These are phyloP conservation scores for Himantopus leucocephalus DNA, from an alignment of 2,113 vertebrate genomes.

Conservation along the genomic window DNA sequence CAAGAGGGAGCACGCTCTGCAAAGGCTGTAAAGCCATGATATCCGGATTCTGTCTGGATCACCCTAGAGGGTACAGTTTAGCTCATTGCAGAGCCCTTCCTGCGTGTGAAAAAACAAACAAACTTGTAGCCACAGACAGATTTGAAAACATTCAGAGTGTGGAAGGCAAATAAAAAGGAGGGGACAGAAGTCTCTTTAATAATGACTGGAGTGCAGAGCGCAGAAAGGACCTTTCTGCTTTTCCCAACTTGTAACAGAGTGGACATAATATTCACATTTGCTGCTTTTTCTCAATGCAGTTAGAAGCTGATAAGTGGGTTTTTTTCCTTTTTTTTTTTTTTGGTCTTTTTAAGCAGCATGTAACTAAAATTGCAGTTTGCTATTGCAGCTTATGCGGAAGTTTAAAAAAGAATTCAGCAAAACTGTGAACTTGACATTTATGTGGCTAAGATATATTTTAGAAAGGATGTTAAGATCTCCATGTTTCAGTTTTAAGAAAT, in stretches of 20 bases:
- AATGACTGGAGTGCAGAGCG: not conserved
- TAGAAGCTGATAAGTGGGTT: not conserved
- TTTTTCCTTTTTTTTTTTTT: no score
- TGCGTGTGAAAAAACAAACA: not conserved
- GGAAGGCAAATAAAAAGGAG: not conserved
- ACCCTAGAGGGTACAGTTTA: fast-evolving
- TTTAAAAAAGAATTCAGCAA: not conserved
- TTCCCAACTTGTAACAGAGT: not conserved
- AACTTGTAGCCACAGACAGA: not conserved
- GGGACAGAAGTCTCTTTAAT: not conserved
- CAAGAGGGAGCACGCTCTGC: not conserved
- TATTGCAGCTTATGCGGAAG: not conserved
- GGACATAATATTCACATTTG: not conserved
- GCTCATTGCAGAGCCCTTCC: not conserved
- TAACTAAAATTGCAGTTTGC: not conserved
- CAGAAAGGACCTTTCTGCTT: not conserved
- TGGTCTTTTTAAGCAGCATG: not conserved
- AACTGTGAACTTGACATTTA: not conserved
- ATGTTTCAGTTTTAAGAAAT: not conserved
- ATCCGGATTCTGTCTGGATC: not conserved
- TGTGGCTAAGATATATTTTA: not conserved
- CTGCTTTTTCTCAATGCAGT: not conserved
- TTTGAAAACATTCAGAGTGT: not conserved
- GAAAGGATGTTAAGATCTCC: not conserved
- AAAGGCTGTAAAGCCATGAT: not conserved